Base-by-base conservation (phyloP, 2,797 vertebrate genomes). In the Poecilia picta region DNA sequence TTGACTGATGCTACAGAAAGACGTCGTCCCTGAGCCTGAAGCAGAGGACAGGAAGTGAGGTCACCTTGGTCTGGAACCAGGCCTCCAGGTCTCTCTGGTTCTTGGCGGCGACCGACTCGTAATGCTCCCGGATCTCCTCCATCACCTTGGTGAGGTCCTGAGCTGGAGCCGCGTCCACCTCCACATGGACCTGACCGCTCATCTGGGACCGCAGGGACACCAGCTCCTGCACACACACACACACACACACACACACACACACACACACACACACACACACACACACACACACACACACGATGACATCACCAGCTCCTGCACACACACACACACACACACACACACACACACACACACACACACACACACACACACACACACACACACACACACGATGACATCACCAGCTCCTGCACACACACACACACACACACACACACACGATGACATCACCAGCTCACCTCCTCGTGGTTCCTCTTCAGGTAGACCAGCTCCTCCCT, bases 381-480 rank as follows among this genome's bases (percentile, higher is more conserved):
- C 49, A 49, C 47, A 49, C n/a, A 43, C 10, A 51, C 72, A 49
- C 25, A 33, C 2, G n/a, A n/a, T n/a, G n/a, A n/a, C n/a, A n/a
- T n/a, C n/a, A n/a, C n/a, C n/a, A n/a, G n/a, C n/a, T n/a, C n/a
- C n/a, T n/a, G n/a, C n/a, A 33, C 33, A 33, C 33, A 33, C 33
- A 33, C 5, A 18, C 88, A 89, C 89, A 45, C 43, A 45, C 43
- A 45, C 43, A 46, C 51, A 51, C 25, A 36, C 2, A 41, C 72
- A 81, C 5, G 20, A n/a, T 39, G 0, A 73, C 28, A 64, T 33
- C 59, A 33, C 31, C 62, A 64, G 15, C 86, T 46, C 51, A 97
- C 97, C 96, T 98, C 97, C 90, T 97, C 96, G 0, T 98, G 97
- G 88, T 97, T 97, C 94, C 96, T 97, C 92, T 93, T 96, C 31